These are phyloP conservation scores for Tinea trinotella DNA, from an alignment of 2,888 invertebrate species.

Conservation along the genomic window DNA sequence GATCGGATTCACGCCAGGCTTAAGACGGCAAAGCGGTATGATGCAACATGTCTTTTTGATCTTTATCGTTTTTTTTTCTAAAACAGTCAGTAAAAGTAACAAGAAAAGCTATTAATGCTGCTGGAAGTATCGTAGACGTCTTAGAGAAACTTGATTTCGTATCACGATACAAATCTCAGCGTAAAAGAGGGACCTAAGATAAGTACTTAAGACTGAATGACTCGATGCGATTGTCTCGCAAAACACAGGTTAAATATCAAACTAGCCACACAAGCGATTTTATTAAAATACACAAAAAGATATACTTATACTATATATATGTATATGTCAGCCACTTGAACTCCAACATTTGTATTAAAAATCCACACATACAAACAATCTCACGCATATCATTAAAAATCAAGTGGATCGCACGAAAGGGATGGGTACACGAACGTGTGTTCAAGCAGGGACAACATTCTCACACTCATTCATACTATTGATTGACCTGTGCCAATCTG, in stretches of 20 bases:
- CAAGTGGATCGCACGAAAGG: not conserved
- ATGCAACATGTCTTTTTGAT: too few relatives aligned
- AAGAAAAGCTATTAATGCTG: too few relatives aligned
- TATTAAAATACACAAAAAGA: slow-evolving; percentile 19
- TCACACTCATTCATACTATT: slow-evolving; percentile 38
- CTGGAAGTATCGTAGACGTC: too few relatives aligned
- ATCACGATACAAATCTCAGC: not conserved
- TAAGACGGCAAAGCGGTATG: too few relatives aligned
- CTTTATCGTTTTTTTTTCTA: too few relatives aligned
- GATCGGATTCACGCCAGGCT: too few relatives aligned
- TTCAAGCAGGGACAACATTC: slow-evolving; percentile 47
- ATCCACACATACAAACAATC: not conserved
- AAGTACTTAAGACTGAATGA: slow-evolving; percentile 34
- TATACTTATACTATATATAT: too few relatives aligned
- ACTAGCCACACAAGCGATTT: slow-evolving; percentile 67
- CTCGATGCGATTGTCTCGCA: slow-evolving; percentile 54
- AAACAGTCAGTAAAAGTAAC: too few relatives aligned
- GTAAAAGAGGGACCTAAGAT: not conserved
- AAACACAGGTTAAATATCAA: slow-evolving; percentile 36
- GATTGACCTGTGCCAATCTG: not conserved
- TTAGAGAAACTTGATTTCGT: too few relatives aligned
- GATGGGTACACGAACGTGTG: slow-evolving; percentile 29
- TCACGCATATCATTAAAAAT: slow-evolving; percentile 1
- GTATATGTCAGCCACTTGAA: slow-evolving; percentile 3
- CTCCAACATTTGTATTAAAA: not conserved